Evolutionary conservation across 2,888 invertebrate genomes (phyloP).

Genomic region (Oscheius sp.): DNA sequence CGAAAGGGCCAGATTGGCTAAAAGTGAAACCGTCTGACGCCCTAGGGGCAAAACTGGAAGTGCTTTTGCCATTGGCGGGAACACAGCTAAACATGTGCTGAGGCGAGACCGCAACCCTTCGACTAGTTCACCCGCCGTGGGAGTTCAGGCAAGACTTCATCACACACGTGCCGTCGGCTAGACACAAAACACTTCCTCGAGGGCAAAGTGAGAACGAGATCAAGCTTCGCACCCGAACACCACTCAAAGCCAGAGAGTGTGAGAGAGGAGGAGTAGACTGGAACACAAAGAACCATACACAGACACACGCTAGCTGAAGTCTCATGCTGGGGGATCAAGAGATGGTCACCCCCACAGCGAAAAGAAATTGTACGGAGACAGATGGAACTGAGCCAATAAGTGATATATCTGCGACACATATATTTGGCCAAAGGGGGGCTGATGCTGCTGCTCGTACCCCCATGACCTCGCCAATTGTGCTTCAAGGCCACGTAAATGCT

Average conservation of each 20-base stretch:
- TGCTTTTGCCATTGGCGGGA: slow-evolving; percentile 32
- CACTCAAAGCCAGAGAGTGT: background rate
- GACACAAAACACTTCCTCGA: slow-evolving; percentile 16
- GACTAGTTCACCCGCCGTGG: slow-evolving; percentile 33
- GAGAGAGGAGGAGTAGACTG: background rate
- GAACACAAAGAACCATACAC: slow-evolving; percentile 30
- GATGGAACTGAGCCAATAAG: background rate
- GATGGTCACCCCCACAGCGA: background rate
- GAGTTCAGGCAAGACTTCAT: slow-evolving; percentile 31
- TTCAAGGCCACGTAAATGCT: slow-evolving; percentile 30
- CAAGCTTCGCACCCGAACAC: slow-evolving; percentile 28
- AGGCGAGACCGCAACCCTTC: slow-evolving; percentile 34
- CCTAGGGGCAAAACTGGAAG: slow-evolving; percentile 35
- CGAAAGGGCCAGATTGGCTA: slow-evolving; percentile 20
- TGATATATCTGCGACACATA: no score
- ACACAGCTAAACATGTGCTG: slow-evolving; percentile 36
- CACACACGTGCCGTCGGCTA: background rate
- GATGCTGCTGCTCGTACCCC: slow-evolving; percentile 15
- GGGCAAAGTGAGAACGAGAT: slow-evolving; percentile 19
- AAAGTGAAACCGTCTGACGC: slow-evolving; percentile 36
- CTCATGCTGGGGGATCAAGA: slow-evolving; percentile 1
- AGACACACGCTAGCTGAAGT: background rate
- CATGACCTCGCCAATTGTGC: slow-evolving; percentile 32
- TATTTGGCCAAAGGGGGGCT: background rate
- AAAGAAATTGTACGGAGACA: background rate